phyloP scores from a whole-genome alignment of 2,797 vertebrate genomes.

The Paratrypauchen microcephalus region DNA sequence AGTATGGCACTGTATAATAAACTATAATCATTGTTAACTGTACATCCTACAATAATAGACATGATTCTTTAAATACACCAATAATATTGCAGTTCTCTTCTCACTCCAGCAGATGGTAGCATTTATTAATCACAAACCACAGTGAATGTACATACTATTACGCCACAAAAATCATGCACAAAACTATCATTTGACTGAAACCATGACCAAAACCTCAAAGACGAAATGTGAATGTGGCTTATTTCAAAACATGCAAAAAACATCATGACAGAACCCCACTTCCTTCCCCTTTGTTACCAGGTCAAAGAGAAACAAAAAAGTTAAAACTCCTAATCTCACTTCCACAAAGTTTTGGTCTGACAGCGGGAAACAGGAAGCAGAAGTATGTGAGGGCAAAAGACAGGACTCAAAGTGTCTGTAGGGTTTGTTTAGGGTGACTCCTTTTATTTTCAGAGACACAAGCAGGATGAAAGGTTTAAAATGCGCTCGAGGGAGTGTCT shows the following conservation, averaged over 20 bases:
- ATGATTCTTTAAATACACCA: not conserved
- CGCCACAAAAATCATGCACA: not conserved
- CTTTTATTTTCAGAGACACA: slow-evolving; percentile 39
- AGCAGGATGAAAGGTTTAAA: slow-evolving; percentile 46
- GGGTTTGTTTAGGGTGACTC: slow-evolving; percentile 12
- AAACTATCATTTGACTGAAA: not conserved
- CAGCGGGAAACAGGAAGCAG: slow-evolving; percentile 34
- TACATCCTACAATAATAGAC: too few relatives aligned
- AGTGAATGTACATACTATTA: not conserved
- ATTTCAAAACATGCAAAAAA: slow-evolving; percentile 3
- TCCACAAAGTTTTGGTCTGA: slow-evolving; percentile 7
- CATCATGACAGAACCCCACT: slow-evolving; percentile 13
- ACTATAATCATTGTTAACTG: too few relatives aligned
- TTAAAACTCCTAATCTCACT: slow-evolving; percentile 25
- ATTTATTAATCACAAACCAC: slow-evolving; percentile 1
- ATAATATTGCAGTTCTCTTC: not conserved
- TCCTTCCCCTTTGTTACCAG: slow-evolving; percentile 24
- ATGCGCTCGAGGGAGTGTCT: slow-evolving; percentile 1
- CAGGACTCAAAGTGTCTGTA: slow-evolving; percentile 51
- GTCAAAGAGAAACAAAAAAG: slow-evolving; percentile 18
- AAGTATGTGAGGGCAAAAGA: slow-evolving; percentile 29
- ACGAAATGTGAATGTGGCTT: not conserved
- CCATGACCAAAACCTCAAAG: not conserved
- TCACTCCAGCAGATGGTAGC: slow-evolving; percentile 55
- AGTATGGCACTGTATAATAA: too few relatives aligned